Base-by-base conservation (phyloP, 2,113 vertebrate genomes). In the Aspidoscelis tigris region DNA sequence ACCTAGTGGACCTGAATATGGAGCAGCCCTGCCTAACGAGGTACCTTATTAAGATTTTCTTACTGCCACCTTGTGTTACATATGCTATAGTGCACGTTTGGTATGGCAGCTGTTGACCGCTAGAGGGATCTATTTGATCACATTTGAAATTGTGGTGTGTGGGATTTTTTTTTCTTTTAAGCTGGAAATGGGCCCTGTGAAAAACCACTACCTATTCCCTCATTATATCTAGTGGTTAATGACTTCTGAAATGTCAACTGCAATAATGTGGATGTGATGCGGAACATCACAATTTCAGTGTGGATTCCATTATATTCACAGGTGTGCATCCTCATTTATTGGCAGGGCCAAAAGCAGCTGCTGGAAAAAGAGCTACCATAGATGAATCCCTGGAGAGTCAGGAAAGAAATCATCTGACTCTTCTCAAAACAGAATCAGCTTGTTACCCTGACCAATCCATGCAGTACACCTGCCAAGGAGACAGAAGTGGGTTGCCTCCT, bases 91-190 rank as follows among this genome's bases (percentile, higher is more conserved):
- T 14, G 5, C 18, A 58, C 20, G 12, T 21, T 0, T 20, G 53
- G 0, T 0, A 24, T 84, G 85, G 68, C 47, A 78, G 5, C 7
- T 18, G 58, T 4, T 18, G 7, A 53, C 90, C 93, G 71, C 85
- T 50, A 91, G 94, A 88, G 87, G 91, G 89, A 87, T 26, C 74
- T 0, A 77, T 88, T 79, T 73, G 80, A 77, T 0, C 16, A 55
- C 2, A 41, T 10, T 88, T 33, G 47, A 22, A n/a, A 10, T 68
- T 26, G 12, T 18, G 33, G 33, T 33, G 33, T 33, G 33, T 33
- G 33, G 33, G 33, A 33, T 33, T 33, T 33, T 33, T 33, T 5
- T 41, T 43, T 5, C 22, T 61, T 82, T 7, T 12, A 9, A 20
- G 26, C 39, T 64, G 55, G 24, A 65, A 43, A 41, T 5, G 14